Conservation (phyloP, 1,140 invertebrate species). For the Drosophila busckii region DNA sequence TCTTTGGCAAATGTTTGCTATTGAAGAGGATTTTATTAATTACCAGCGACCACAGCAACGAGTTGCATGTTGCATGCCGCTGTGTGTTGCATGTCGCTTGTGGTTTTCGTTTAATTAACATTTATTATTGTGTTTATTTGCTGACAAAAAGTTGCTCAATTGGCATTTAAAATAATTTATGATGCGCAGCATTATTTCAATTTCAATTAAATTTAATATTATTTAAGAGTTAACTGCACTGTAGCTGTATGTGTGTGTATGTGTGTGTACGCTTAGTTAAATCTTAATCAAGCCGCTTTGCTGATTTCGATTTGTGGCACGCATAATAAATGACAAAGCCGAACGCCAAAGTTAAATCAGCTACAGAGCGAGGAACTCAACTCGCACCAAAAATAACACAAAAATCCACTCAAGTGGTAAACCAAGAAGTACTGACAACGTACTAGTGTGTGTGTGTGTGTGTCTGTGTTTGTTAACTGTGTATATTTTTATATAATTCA, state of each 20-base stretch:
- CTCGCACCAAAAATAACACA: conserved; percentile 64
- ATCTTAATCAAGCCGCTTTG: conserved; percentile 72
- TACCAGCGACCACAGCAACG: conserved; percentile 57
- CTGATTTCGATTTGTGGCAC: conserved; percentile 74
- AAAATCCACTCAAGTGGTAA: conserved; percentile 77
- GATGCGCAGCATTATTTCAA: conserved; percentile 39
- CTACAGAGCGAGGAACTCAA: conserved; percentile 38
- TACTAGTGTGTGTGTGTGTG: conserved; percentile 32
- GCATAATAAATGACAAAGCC: conserved; percentile 65
- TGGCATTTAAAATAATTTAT: conserved; percentile 60
- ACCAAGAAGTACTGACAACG: conserved; percentile 55
- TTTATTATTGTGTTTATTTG: conserved; percentile 33
- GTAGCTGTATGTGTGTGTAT: conserved; percentile 14
- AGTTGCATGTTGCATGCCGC: conserved; percentile 52
- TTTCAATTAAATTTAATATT: conserved; percentile 38
- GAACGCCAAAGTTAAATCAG: conserved; percentile 45
- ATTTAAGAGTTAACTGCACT: neutral
- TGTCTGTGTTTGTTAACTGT: conserved; percentile 8
- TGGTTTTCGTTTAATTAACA: conserved; percentile 71
- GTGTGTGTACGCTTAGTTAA: conserved; percentile 62
- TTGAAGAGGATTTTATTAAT: conserved; percentile 66
- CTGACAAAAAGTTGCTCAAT: conserved; percentile 23
- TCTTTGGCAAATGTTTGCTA: conserved; percentile 17
- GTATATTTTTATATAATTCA: neutral
- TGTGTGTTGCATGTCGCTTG: conserved; percentile 20